phyloP scores from a whole-genome alignment of 2,888 invertebrate genomes.

The Xiphydria camelus region DNA sequence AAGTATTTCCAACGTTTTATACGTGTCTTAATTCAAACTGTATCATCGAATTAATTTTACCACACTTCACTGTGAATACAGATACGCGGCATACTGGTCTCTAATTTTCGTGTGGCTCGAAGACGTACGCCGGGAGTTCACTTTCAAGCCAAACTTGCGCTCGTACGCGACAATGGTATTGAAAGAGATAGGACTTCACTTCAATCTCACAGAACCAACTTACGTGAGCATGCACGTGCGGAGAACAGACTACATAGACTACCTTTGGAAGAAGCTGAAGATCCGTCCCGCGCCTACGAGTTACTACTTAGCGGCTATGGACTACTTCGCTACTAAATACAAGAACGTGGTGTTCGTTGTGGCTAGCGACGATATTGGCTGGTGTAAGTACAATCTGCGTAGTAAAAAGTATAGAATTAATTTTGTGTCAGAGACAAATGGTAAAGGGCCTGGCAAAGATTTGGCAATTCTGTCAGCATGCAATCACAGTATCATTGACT shows the following conservation, averaged over 20 bases:
- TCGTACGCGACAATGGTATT: constrained; percentile 59
- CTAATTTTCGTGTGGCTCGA: constrained; percentile 63
- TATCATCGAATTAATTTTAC: too few species aligned
- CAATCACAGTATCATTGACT: constrained; percentile 59
- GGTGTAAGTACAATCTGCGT: constrained; percentile 54
- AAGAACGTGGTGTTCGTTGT: constrained; percentile 52
- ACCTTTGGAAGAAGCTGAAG: constrained; percentile 61
- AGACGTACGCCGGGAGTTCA: constrained; percentile 63
- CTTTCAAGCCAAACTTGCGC: constrained; percentile 59
- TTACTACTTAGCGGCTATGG: constrained; percentile 55
- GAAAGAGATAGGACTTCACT: constrained; percentile 42
- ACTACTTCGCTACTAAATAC: constrained; percentile 52
- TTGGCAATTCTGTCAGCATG: constrained; percentile 55
- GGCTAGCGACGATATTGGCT: constrained; percentile 55
- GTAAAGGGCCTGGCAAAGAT: constrained; percentile 52
- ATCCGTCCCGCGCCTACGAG: constrained; percentile 51
- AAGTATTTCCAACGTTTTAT: too few species aligned
- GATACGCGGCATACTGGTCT: constrained; percentile 61
- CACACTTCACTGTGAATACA: too few species aligned
- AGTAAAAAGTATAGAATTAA: constrained; percentile 40
- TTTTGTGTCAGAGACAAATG: constrained; percentile 48
- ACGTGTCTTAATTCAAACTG: too few species aligned
- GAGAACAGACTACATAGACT: constrained; percentile 63
- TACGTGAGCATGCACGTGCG: constrained; percentile 64
- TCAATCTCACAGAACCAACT: constrained; percentile 44